phyloP scores from a whole-genome alignment of 2,888 invertebrate genomes.

The Hyposoter didymator region DNA sequence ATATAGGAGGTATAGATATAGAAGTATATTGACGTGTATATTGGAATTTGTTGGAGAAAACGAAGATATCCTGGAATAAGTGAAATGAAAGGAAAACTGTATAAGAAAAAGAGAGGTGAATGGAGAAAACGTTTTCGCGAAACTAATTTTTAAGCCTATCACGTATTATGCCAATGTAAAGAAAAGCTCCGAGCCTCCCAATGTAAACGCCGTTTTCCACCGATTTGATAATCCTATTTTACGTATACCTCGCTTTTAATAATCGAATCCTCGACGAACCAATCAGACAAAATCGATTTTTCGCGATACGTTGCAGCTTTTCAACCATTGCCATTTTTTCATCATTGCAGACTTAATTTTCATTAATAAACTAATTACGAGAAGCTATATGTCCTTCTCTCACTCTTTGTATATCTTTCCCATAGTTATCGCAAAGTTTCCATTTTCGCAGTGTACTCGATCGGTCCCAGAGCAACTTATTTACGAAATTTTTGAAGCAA shows the following conservation, averaged over 20 bases:
- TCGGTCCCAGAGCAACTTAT: too few relatives aligned
- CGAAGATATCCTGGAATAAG: not conserved
- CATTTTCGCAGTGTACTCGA: not conserved
- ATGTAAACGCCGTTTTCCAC: not conserved
- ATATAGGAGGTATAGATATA: not conserved
- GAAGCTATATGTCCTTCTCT: not conserved
- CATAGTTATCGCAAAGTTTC: not conserved
- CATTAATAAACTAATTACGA: not conserved
- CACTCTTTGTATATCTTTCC: not conserved
- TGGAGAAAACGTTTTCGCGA: not conserved
- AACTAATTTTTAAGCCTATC: conserved; percentile 51
- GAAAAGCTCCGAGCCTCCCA: conserved; percentile 32
- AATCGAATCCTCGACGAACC: conserved; percentile 32
- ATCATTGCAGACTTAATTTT: not conserved
- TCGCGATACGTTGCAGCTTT: not conserved
- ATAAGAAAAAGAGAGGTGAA: not conserved
- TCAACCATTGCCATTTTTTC: not conserved
- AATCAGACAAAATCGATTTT: conserved; percentile 2
- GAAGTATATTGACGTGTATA: not conserved
- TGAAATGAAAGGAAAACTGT: conserved; percentile 3
- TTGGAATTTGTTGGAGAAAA: not conserved
- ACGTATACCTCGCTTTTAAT: not conserved
- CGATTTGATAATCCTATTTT: conserved; percentile 51
- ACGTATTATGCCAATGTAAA: conserved; percentile 45
- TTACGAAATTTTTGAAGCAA: too few relatives aligned